phyloP scores from a whole-genome alignment of 2,888 invertebrate genomes.

The Notocelia uddmanniana region DNA sequence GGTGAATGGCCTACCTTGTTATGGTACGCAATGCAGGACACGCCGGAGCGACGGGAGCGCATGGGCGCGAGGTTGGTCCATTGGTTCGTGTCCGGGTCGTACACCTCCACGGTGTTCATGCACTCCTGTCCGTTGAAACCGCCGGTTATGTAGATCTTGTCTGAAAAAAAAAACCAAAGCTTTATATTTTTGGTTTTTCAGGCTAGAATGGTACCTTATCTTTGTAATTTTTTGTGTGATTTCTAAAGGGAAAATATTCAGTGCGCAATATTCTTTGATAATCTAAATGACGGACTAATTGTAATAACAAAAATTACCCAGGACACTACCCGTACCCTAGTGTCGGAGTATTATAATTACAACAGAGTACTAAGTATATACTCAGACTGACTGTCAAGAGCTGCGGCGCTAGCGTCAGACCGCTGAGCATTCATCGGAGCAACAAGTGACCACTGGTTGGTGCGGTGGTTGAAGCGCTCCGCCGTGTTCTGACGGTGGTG shows the following conservation, averaged over 20 bases:
- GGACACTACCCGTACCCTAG: too few relatives aligned
- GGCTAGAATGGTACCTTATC: too few relatives aligned
- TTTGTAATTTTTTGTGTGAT: too few relatives aligned
- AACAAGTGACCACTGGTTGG: conserved; percentile 95
- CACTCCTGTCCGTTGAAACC: conserved; percentile 97
- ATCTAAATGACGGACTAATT: too few relatives aligned
- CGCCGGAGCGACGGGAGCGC: conserved; percentile 95
- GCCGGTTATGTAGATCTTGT: conserved; percentile 92
- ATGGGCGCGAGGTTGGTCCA: conserved; percentile 93
- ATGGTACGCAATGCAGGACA: conserved; percentile 95
- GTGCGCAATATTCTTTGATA: too few relatives aligned
- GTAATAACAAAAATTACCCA: too few relatives aligned
- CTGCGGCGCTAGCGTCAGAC: conserved; percentile 96
- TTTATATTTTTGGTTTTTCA: too few relatives aligned
- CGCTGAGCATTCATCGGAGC: conserved; percentile 95
- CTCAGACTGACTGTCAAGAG: conserved; percentile 87
- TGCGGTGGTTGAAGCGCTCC: conserved; percentile 92
- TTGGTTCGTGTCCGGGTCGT: conserved; percentile 91
- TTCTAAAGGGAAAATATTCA: too few relatives aligned
- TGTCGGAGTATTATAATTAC: too few relatives aligned
- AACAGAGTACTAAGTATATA: too few relatives aligned
- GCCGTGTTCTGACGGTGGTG: conserved; percentile 94
- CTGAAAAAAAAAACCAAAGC: conserved; percentile 77
- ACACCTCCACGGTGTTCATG: conserved; percentile 93
- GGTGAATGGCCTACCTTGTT: conserved; percentile 84